phyloP scores from a whole-genome alignment of 2,113 vertebrate species.

The Baryphthengus martii region DNA sequence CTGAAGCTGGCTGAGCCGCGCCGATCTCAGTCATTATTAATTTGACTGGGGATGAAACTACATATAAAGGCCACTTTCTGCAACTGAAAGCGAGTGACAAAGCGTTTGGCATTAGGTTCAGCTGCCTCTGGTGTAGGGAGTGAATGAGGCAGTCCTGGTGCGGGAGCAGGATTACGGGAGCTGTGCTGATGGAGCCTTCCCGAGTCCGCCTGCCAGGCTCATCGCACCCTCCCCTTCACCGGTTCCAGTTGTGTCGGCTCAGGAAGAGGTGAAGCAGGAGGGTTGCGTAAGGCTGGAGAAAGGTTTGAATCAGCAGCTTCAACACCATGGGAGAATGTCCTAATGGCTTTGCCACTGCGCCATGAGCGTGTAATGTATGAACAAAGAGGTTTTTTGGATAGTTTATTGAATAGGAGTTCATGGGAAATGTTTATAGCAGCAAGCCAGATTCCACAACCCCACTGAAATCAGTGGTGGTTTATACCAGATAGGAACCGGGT shows the following conservation, averaged over 20 bases:
- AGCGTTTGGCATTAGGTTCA: neutral
- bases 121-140: neutral
- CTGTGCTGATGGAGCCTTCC: neutral
- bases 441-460: neutral
- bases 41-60: neutral
- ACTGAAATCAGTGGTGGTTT: constrained; percentile 10
- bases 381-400: neutral
- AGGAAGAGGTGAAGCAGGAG: neutral
- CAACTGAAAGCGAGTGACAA: neutral
- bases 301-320: neutral
- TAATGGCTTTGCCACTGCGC: neutral
- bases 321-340: neutral
- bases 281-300: neutral
- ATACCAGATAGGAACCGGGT: neutral
- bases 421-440: neutral
- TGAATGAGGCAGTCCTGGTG: neutral
- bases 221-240: neutral
- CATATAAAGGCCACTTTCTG: neutral
- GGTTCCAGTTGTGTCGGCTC: fast-evolving
- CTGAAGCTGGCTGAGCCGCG: neutral
- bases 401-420: neutral
- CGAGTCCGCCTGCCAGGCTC: fast-evolving
- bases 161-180: neutral
- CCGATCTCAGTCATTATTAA: neutral
- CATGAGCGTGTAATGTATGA: fast-evolving